Percentiles rank a stretch among this genome's conserved stretches.
Evolutionary conservation across 64 coral and sea anemone genomes (phyloP).

Genomic region (Pocillopora damicornis): DNA sequence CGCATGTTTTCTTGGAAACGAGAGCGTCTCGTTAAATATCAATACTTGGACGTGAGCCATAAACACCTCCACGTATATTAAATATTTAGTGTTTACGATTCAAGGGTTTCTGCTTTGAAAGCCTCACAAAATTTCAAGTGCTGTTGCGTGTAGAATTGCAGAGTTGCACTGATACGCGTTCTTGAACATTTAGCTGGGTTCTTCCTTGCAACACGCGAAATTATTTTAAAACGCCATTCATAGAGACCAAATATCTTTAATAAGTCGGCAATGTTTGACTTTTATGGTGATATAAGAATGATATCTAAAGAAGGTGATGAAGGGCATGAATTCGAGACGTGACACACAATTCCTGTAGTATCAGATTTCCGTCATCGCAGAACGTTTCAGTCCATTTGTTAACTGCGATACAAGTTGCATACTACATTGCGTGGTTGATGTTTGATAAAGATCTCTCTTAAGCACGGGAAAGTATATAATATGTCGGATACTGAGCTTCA

Average conservation of each 20-base stretch:
- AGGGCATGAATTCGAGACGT: background rate
- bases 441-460: conserved; percentile 1
- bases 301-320: conserved; percentile 4
- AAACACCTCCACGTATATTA: conserved; percentile 10
- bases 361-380: conserved; percentile 26
- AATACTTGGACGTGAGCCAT: conserved; percentile 8
- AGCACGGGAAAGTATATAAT: background rate
- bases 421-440: background rate
- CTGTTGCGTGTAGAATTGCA: background rate
- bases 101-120: background rate
- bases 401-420: conserved; percentile 7
- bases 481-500: conserved; percentile 9
- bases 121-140: background rate
- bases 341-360: background rate
- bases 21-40: background rate
- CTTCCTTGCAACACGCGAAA: background rate
- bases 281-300: conserved; percentile 18
- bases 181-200: background rate
- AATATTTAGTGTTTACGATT: conserved; percentile 36
- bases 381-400: background rate
- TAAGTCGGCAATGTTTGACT: background rate
- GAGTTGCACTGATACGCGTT: background rate
- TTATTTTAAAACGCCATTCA: background rate
- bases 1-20: background rate
- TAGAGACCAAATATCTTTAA: background rate